These are phyloP conservation scores for Channa maculata DNA, from an alignment of 2,113 vertebrate genomes.

Conservation along the genomic window DNA sequence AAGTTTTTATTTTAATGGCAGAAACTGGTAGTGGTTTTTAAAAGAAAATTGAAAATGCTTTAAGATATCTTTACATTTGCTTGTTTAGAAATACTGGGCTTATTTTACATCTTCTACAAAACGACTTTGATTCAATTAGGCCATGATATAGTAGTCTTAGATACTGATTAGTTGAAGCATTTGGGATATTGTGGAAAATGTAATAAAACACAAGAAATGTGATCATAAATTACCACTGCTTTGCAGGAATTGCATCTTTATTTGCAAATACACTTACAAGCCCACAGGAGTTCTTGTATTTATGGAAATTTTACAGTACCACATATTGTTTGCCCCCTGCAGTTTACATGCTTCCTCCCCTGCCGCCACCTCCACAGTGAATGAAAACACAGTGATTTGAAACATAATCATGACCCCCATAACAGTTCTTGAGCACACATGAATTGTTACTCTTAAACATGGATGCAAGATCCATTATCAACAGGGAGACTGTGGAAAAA, in stretches of 20 bases:
- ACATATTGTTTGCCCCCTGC: conserved; percentile 9
- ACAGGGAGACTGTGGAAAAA: not conserved
- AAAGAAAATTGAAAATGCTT: not conserved
- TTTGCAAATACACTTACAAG: conserved; percentile 13
- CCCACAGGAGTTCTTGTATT: conserved; percentile 6
- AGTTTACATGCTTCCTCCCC: conserved; percentile 8
- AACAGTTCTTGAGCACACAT: conserved; percentile 17
- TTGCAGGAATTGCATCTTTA: not conserved
- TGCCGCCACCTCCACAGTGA: conserved; percentile 19
- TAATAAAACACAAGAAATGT: not conserved
- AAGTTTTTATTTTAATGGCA: not conserved
- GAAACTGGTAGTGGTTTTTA: not conserved
- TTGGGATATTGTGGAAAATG: not conserved
- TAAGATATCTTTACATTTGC: not conserved
- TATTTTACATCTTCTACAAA: not conserved
- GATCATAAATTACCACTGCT: not conserved
- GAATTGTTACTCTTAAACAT: conserved; percentile 8
- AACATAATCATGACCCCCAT: conserved; percentile 16
- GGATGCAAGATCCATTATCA: not conserved
- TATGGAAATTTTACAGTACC: conserved; percentile 14
- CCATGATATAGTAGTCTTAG: too few species aligned
- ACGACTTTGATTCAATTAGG: not conserved
- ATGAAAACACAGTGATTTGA: conserved; percentile 3
- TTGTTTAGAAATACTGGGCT: not conserved
- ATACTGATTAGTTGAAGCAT: not conserved